These are phyloP conservation scores for Rhabdomys dilectus DNA, from an alignment of 2,113 vertebrate genomes.

Conservation along the genomic window DNA sequence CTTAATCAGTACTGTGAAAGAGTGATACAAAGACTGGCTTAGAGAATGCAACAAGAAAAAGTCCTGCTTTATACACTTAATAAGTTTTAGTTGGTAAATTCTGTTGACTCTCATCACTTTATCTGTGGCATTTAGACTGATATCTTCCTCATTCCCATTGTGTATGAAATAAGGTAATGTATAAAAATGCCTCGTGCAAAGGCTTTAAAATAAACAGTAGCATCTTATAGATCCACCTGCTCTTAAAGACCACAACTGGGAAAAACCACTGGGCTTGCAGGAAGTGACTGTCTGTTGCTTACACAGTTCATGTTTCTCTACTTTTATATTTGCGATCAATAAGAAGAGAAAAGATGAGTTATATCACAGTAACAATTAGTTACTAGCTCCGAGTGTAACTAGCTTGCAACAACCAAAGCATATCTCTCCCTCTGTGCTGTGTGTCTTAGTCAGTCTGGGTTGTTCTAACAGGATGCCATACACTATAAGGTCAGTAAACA, in stretches of 20 bases:
- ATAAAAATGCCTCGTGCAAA: background rate
- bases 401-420: background rate
- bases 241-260: background rate
- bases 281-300: background rate
- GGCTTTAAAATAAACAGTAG: background rate
- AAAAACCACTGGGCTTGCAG: background rate
- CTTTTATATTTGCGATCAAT: background rate
- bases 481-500: background rate
- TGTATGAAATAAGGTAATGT: background rate
- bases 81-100: background rate
- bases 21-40: background rate
- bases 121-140: constrained; percentile 22
- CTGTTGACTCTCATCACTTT: constrained; percentile 12
- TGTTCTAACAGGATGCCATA: background rate
- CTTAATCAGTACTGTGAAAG: constrained; percentile 34
- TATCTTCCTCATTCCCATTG: background rate
- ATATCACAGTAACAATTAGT: background rate
- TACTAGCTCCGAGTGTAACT: background rate
- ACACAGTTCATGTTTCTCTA: background rate
- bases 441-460: background rate
- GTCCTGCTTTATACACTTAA: background rate
- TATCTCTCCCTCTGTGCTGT: background rate
- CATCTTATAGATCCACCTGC: background rate
- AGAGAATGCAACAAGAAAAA: constrained; percentile 21
- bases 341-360: background rate